These are phyloP conservation scores for Petaurus breviceps DNA, from an alignment of 2,113 vertebrate species.

Conservation along the genomic window DNA sequence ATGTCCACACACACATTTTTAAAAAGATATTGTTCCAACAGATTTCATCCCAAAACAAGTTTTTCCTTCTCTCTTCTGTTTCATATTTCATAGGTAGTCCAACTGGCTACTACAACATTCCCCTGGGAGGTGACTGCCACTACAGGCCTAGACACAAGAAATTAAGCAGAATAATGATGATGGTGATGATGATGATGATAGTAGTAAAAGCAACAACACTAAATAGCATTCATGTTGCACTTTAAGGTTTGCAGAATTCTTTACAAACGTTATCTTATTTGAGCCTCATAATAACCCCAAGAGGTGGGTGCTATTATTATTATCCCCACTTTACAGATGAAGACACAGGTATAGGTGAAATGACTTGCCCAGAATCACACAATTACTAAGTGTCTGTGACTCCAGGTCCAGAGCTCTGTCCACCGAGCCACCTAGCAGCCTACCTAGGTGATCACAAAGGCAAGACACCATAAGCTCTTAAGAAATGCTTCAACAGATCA, in stretches of 20 bases:
- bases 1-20: background rate
- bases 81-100: background rate
- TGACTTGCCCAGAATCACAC: background rate
- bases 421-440: background rate
- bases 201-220: background rate
- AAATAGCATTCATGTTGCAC: background rate
- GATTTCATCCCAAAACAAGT: background rate
- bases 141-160: background rate
- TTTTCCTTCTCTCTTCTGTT: background rate
- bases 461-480: background rate
- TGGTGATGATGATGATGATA: background rate
- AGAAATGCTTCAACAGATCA: background rate
- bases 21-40: background rate
- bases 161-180: background rate
- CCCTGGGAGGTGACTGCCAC: background rate
- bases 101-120: background rate
- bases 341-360: background rate
- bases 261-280: background rate
- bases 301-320: background rate
- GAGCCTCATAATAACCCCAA: background rate
- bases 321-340: background rate
- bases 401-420: background rate
- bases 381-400: background rate
- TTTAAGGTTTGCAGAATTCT: background rate
- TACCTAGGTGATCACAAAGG: background rate